Conservation (phyloP, 2,797 vertebrate genomes). For the Gadopsis marmoratus region DNA sequence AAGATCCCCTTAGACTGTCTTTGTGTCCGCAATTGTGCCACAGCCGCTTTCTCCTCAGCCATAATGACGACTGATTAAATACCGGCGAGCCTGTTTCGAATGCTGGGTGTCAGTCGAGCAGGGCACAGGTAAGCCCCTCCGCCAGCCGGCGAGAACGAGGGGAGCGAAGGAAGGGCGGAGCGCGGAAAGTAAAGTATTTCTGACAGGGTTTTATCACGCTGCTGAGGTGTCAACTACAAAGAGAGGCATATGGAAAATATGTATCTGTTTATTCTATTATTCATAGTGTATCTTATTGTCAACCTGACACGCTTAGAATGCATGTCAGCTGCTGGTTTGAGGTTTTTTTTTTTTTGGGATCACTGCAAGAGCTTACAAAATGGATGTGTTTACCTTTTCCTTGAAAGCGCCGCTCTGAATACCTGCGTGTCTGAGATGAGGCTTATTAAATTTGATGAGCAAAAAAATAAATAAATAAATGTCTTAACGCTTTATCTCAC, state of each 20-base stretch:
- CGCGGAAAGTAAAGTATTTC: conserved; percentile 67
- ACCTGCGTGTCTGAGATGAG: conserved; percentile 78
- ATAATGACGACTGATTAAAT: conserved; percentile 86
- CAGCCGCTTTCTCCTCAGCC: conserved; percentile 61
- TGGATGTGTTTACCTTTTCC: conserved; percentile 79
- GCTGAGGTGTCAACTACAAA: conserved; percentile 69
- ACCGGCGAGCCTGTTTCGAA: conserved; percentile 70
- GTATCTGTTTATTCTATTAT: conserved; percentile 88
- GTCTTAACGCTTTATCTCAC: conserved; percentile 82
- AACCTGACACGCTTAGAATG: conserved; percentile 80
- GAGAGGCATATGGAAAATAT: conserved; percentile 64
- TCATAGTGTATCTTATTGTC: conserved; percentile 83
- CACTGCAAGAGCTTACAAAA: conserved; percentile 80
- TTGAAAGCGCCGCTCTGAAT: conserved; percentile 70
- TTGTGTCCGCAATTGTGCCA: conserved; percentile 83
- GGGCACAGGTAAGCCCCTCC: conserved; percentile 76
- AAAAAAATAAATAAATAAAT: conserved; percentile 52
- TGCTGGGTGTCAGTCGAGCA: conserved; percentile 80
- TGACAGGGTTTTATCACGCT: conserved; percentile 67
- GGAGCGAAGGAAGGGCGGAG: conserved; percentile 45
- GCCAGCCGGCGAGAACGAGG: neutral
- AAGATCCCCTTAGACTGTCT: conserved; percentile 80
- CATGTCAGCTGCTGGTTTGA: conserved; percentile 75
- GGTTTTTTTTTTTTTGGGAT: conserved; percentile 51
- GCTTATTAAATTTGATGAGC: conserved; percentile 86